These are phyloP conservation scores for Leucopternis melanops DNA, from an alignment of 2,113 vertebrate species.

Conservation along the genomic window DNA sequence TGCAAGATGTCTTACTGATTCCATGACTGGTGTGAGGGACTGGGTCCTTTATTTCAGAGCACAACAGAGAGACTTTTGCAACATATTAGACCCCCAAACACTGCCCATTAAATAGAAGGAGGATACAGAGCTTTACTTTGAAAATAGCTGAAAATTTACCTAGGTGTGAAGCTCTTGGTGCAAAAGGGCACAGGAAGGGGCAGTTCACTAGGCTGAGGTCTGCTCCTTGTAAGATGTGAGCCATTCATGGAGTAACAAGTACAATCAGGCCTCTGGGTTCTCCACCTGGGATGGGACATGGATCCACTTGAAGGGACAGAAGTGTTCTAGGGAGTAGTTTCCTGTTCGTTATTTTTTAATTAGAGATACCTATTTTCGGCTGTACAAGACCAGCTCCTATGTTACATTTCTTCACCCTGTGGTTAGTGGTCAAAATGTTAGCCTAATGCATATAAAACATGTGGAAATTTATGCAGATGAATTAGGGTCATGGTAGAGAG, in stretches of 20 bases:
- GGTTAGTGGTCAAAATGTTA: slow-evolving; percentile 44
- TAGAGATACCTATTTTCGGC: not conserved
- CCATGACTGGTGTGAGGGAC: not conserved
- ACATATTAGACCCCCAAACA: not conserved
- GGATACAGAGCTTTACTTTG: not conserved
- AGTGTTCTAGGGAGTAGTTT: not conserved
- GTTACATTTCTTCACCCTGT: slow-evolving; percentile 1
- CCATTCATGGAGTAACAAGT: not conserved
- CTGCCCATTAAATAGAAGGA: not conserved
- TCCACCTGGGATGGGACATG: not conserved
- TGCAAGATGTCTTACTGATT: not conserved
- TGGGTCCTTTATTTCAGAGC: not conserved
- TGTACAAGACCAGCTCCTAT: not conserved
- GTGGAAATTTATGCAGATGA: slow-evolving; percentile 50
- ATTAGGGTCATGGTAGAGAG: slow-evolving; percentile 43
- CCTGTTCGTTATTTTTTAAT: not conserved
- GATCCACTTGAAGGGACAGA: not conserved
- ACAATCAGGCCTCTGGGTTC: not conserved
- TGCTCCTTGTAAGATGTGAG: not conserved
- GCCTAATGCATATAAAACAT: slow-evolving; percentile 27
- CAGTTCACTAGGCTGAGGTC: not conserved
- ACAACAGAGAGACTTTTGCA: not conserved
- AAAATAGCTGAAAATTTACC: not conserved
- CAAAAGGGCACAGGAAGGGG: not conserved
- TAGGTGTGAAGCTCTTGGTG: not conserved